Base-by-base conservation (phyloP, 2,797 vertebrate genomes). In the Protosalanx chinensis region DNA sequence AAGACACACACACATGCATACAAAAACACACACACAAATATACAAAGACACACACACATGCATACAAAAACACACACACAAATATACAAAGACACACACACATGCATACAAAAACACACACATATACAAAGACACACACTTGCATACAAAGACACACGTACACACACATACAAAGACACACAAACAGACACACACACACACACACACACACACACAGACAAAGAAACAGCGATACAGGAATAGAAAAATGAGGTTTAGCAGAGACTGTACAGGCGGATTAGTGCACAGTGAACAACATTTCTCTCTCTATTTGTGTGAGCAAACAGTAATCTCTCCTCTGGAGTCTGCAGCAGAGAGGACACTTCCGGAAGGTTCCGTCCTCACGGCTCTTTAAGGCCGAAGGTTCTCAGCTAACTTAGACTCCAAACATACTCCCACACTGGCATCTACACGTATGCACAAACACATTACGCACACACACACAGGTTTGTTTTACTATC, bases 281-380 rank as follows among this genome's bases (percentile, higher is more conserved):
- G 88, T 90, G 87, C 87, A 80, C 64, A 72, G 80, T 67, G 58
- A 75, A 80, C 79, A 76, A 76, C 73, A n/a, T 69, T 56, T 33
- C 30, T 37, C 13, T 46, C 23, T 59, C 53, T 27, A 59, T 62
- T 60, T 75, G 74, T 82, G 80, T 83, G 73, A 77, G 78, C 78
- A 82, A 76, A 84, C 84, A 77, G 71, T 82, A 66, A 87, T 87
- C 82, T 85, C 85, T 86, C 87, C 82, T 80, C 80, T 80, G 81
- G 81, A 82, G 68, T 73, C 80, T 79, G 79, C 77, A 84, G 84
- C 85, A 74, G 68, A 80, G 76, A 80, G 70, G 74, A 64, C 53
- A 29, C 20, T 61, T 72, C 71, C 68, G 82, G 82, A 82, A 59
- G 74, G 79, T 79, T 37, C 33, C 0, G 69, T 81, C 67, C 53